Conservation (phyloP, 2,797 vertebrate genomes). For the Catamblyrhynchus diadema region DNA sequence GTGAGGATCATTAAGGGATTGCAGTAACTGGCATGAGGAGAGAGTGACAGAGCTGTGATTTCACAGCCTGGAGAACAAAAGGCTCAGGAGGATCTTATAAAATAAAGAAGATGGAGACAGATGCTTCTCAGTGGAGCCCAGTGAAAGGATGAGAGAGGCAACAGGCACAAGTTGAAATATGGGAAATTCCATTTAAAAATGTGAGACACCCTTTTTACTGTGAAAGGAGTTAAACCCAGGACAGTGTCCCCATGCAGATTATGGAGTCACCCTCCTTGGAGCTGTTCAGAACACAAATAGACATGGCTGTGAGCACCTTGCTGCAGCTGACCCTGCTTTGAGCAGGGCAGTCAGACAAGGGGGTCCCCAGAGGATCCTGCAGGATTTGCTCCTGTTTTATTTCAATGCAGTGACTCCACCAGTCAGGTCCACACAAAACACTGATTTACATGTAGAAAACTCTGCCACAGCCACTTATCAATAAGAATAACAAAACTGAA, state of each 20-base stretch:
- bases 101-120: background rate
- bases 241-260: rapidly evolving
- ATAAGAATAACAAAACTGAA: background rate
- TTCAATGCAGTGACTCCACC: background rate
- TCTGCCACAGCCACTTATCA: background rate
- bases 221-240: background rate
- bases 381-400: background rate
- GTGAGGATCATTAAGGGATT: background rate
- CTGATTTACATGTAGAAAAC: background rate
- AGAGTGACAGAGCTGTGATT: background rate
- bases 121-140: background rate
- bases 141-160: background rate
- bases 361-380: background rate
- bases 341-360: background rate
- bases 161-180: background rate
- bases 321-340: background rate
- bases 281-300: background rate
- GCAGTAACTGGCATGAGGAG: background rate
- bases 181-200: background rate
- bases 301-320: background rate
- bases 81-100: background rate
- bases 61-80: background rate
- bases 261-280: background rate
- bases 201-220: background rate
- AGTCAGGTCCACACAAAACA: background rate